Conservation (phyloP, 2,797 vertebrate genomes). For the Lophura swinhoii region DNA sequence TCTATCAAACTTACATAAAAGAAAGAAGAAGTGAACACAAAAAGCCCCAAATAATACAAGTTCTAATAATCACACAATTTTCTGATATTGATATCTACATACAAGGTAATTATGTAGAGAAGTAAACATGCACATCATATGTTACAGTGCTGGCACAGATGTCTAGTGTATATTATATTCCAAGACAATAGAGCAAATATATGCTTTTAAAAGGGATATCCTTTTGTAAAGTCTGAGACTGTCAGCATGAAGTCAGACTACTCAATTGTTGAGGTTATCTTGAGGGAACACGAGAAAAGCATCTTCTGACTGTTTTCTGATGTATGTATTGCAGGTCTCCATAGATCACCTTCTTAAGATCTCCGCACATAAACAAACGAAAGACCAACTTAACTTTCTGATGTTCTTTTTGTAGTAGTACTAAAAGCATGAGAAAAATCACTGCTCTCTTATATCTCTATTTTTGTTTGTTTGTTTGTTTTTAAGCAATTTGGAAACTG, state of each 20-base stretch:
- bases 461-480: neutral
- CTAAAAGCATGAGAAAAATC: neutral
- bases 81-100: neutral
- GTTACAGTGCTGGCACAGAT: neutral
- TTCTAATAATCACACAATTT: neutral
- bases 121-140: neutral
- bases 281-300: neutral
- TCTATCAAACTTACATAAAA: neutral
- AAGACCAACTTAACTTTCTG: neutral
- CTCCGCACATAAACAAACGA: neutral
- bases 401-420: neutral
- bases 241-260: neutral
- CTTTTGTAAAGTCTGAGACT: neutral
- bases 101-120: neutral
- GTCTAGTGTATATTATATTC: neutral
- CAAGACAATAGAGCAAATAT: neutral
- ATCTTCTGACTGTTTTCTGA: fast-evolving
- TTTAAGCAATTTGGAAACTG: neutral
- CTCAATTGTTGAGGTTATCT: neutral
- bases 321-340: neutral
- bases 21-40: neutral
- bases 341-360: neutral
- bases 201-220: neutral
- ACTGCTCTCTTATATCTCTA: fast-evolving
- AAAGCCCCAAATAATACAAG: neutral